Evolutionary conservation across 2,797 vertebrate genomes (phyloP).

Genomic region (Petrocephalus schoutedeni): DNA sequence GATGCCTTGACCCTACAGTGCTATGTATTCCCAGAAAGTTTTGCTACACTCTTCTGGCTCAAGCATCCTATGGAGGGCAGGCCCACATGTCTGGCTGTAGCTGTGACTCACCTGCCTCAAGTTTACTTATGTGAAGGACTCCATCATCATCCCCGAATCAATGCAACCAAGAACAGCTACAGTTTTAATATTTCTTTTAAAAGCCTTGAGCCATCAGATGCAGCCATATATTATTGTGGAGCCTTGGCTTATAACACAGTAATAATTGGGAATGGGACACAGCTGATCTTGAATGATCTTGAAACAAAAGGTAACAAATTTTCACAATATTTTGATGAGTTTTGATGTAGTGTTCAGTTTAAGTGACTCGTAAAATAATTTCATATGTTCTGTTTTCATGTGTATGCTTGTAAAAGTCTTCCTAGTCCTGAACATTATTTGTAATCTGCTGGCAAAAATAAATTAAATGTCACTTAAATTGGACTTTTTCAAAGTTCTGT

Average conservation of each 20-base stretch:
- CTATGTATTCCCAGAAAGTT: neutral
- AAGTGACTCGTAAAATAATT: neutral
- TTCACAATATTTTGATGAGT: neutral
- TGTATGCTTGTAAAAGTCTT: neutral
- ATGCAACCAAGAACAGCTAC: neutral
- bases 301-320: neutral
- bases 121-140: neutral
- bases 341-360: neutral
- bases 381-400: neutral
- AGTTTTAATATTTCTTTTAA: constrained; percentile 4
- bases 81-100: neutral
- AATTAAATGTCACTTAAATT: neutral
- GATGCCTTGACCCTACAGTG: neutral
- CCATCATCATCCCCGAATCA: neutral
- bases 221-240: constrained; percentile 26
- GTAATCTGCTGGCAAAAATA: neutral
- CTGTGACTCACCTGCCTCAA: neutral
- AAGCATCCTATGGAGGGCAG: neutral
- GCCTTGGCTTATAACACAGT: constrained; percentile 14
- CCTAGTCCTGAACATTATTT: neutral
- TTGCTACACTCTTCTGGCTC: neutral
- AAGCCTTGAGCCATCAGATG: constrained; percentile 25
- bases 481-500: neutral
- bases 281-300: neutral
- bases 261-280: constrained; percentile 22